Evolutionary conservation across 1,140 invertebrate genomes (phyloP).

Genomic region (Aricia agestis): DNA sequence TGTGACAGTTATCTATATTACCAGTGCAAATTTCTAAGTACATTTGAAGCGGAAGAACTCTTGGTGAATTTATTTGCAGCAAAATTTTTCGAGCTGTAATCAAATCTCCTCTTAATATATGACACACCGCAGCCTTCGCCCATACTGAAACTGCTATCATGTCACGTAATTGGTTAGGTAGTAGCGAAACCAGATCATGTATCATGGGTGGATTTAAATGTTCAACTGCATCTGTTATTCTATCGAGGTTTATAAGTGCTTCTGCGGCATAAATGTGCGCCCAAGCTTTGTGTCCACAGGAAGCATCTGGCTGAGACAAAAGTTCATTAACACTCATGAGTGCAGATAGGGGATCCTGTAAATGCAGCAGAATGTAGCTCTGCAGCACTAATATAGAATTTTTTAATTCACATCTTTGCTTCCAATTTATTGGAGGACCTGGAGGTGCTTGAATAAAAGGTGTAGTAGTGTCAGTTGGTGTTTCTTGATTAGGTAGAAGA

Average conservation of each 20-base stretch:
- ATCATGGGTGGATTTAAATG: slow-evolving; percentile 89
- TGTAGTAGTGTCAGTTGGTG: slow-evolving; percentile 42
- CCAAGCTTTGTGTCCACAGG: slow-evolving; percentile 81
- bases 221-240: slow-evolving; percentile 89
- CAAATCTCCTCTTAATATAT: slow-evolving; percentile 65
- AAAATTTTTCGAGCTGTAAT: slow-evolving; percentile 65
- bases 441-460: slow-evolving; percentile 66
- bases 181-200: slow-evolving; percentile 62
- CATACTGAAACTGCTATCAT: slow-evolving; percentile 68
- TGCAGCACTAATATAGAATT: slow-evolving; percentile 85
- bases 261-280: slow-evolving; percentile 94
- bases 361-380: slow-evolving; percentile 89
- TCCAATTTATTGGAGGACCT: slow-evolving; percentile 64
- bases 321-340: slow-evolving; percentile 85
- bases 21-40: slow-evolving; percentile 74
- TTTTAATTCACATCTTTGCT: slow-evolving; percentile 67
- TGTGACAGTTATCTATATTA: slow-evolving; percentile 70
- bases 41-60: slow-evolving; percentile 68
- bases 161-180: slow-evolving; percentile 62
- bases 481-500: slow-evolving; percentile 71
- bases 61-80: slow-evolving; percentile 65
- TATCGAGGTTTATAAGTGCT: slow-evolving; percentile 89
- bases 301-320: slow-evolving; percentile 75
- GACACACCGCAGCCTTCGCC: slow-evolving; percentile 69
- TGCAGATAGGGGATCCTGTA: slow-evolving; percentile 90